Base-by-base conservation (phyloP, 2,113 vertebrate species). In the Psilopsiagon aurifrons region DNA sequence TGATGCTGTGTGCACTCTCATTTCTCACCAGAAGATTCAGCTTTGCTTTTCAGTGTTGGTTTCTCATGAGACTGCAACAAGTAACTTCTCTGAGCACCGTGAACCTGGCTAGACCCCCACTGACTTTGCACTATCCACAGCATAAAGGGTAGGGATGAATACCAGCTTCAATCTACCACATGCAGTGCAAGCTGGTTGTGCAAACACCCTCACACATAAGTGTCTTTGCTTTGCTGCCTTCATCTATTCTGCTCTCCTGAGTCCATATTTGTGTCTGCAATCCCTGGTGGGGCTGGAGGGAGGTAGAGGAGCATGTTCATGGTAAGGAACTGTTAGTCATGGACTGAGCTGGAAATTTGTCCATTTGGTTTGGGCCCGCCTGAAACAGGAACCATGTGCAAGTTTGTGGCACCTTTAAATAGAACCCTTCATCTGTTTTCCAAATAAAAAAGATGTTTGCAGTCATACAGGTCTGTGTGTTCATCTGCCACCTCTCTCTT, bases 1-100 rank as follows among this genome's bases (percentile, higher is more conserved):
- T 5, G 13, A 10, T 27, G 1, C 43, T 7, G 29, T 1, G 2
- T 7, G 12, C 7, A 0, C 29, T 27, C 3, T 1, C 7, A 2
- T 44, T 57, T 49, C 71, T 31, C 67, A 10, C 20, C 27, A 28
- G 43, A 29, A 57, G 60, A 16, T 22, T 27, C 66, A 10, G 51
- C n/a, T 59, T 29, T 33, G n/a, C 31, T 7, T 0, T 5, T 24
- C 59, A 9, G 59, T 0, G 0, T 0, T 54, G 63, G 46, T 47
- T 93, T 62, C 39, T 68, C 52, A 17, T 1, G 46, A 27, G 27
- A 6, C 37, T 39, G 27, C 35, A 19, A 13, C 8, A 2, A 17
- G 33, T 10, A 6, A 9, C 0, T 0, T n/a, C 49, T n/a, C 68
- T 11, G 46, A 57, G 52, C 80, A 27, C n/a, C 5, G 0, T 15